Evolutionary conservation across 2,888 invertebrate genomes (phyloP).

Genomic region (Oligia latruncula): DNA sequence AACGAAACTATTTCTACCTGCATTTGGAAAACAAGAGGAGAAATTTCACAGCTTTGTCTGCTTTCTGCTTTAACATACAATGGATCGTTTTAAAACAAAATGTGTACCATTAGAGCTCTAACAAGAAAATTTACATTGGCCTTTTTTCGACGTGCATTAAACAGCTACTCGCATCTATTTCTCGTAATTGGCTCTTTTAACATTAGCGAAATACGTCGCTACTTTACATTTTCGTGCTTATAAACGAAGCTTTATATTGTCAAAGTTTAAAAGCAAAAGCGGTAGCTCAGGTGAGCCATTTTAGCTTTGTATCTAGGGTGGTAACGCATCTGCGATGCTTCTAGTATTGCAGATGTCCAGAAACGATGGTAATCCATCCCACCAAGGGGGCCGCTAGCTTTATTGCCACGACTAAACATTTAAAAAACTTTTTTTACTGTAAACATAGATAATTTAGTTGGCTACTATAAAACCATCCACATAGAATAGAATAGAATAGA

Average conservation of each 20-base stretch:
- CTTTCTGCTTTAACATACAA: slow-evolving; percentile 15
- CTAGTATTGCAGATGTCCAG: background rate
- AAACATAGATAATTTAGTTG: background rate
- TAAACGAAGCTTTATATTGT: slow-evolving; percentile 1
- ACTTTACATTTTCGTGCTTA: slow-evolving; percentile 20
- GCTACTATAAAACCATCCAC: background rate
- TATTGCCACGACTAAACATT: background rate
- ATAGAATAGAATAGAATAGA: too few species aligned
- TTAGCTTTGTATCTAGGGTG: background rate
- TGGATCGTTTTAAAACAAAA: slow-evolving; percentile 30
- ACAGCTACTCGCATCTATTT: slow-evolving; percentile 13
- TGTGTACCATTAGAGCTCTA: slow-evolving; percentile 15
- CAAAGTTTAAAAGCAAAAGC: slow-evolving; percentile 7
- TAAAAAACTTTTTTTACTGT: background rate
- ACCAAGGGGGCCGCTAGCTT: background rate
- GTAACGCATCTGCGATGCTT: background rate
- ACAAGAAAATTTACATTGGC: slow-evolving; percentile 27
- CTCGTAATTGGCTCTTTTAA: slow-evolving; percentile 25
- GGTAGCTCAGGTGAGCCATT: background rate
- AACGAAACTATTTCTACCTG: background rate
- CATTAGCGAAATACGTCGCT: slow-evolving; percentile 8
- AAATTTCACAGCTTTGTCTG: background rate
- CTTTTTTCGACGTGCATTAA: slow-evolving; percentile 26
- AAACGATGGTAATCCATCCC: background rate
- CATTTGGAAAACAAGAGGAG: slow-evolving; percentile 6